Conservation (phyloP, 2,113 vertebrate species). For the Acinonyx jubatus region DNA sequence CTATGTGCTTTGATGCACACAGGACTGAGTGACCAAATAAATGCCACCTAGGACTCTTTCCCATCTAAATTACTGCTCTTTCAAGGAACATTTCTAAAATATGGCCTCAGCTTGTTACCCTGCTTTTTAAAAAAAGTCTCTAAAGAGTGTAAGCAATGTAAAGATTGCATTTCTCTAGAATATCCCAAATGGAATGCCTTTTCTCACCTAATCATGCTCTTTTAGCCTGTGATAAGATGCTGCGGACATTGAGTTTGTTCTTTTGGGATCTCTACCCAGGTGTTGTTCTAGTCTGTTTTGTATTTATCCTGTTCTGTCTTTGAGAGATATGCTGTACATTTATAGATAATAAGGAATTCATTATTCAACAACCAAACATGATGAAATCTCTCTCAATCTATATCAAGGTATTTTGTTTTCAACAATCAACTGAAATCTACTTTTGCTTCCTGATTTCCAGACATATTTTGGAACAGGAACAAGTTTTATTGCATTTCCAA, state of each 20-base stretch:
- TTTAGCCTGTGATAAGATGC: neutral
- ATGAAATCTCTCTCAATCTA: neutral
- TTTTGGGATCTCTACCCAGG: neutral
- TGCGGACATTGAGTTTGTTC: neutral
- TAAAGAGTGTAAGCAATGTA: neutral
- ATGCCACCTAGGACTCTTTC: slow-evolving; percentile 60
- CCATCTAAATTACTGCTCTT: slow-evolving; percentile 42
- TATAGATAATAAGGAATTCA: neutral
- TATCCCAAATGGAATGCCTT: neutral
- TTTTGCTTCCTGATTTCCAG: neutral
- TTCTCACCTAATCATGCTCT: neutral
- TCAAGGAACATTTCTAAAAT: slow-evolving; percentile 40
- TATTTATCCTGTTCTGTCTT: neutral
- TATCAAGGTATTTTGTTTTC: neutral
- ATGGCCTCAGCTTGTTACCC: neutral
- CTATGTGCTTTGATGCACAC: slow-evolving; percentile 27
- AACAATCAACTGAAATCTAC: neutral
- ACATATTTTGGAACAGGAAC: neutral
- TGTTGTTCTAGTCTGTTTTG: neutral
- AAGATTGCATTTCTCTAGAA: slow-evolving; percentile 23
- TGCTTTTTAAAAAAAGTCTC: neutral
- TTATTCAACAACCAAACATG: neutral
- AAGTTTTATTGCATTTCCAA: slow-evolving; percentile 37
- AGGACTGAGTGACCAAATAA: neutral
- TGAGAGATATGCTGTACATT: neutral